These are phyloP conservation scores for Leuciscus waleckii DNA, from an alignment of 2,797 vertebrate species.

Conservation along the genomic window DNA sequence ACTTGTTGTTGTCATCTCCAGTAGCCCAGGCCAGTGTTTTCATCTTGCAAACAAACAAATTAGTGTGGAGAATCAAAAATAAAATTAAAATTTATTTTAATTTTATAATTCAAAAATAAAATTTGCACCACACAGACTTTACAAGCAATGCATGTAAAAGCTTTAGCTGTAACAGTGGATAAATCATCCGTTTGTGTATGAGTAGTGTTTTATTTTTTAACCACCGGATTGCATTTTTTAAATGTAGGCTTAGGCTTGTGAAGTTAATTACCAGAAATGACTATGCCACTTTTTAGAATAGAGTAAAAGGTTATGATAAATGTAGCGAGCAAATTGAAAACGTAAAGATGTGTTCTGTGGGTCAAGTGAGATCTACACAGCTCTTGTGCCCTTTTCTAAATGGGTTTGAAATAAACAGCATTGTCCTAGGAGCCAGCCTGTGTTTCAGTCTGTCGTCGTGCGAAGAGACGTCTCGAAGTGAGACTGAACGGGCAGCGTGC, in stretches of 20 bases:
- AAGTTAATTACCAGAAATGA: conserved; percentile 43
- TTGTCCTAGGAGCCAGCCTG: conserved; percentile 47
- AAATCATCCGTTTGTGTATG: not conserved
- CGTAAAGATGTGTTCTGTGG: conserved; percentile 28
- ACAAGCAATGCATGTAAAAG: not conserved
- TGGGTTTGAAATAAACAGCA: conserved; percentile 54
- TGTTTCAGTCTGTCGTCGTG: conserved; percentile 48
- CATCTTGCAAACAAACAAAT: not conserved
- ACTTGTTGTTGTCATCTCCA: not conserved
- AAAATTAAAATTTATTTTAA: not conserved
- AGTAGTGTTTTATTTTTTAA: not conserved
- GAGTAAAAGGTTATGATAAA: conserved; percentile 61
- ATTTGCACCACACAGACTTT: not conserved
- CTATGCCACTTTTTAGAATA: conserved; percentile 42
- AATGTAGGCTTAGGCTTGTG: conserved; percentile 19
- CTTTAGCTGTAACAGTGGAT: conserved; percentile 4
- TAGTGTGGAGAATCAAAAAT: not conserved
- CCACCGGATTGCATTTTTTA: not conserved
- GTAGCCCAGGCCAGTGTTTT: not conserved
- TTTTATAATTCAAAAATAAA: not conserved
- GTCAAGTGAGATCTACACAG: conserved; percentile 34
- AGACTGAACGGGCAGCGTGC: conserved; percentile 62
- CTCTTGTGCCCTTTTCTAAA: conserved; percentile 49
- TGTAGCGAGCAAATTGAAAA: conserved; percentile 42
- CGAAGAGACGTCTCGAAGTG: conserved; percentile 60